Base-by-base conservation (phyloP, 2,113 vertebrate genomes). In the Hoplias malabaricus region DNA sequence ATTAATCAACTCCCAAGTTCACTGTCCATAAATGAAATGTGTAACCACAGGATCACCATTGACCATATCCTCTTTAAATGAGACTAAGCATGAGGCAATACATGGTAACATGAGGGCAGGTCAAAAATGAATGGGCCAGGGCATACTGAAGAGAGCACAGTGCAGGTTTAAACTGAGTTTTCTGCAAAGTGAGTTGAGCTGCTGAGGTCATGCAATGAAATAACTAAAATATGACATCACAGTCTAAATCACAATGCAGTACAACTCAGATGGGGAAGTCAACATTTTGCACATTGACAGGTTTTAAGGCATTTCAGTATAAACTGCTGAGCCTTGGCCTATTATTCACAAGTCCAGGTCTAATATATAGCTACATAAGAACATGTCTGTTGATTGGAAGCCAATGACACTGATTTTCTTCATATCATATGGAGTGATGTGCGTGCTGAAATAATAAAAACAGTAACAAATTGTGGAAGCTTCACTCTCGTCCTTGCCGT, bases 401-500 rank as follows among this genome's bases (percentile, higher is more conserved):
- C 42, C 19, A 68, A 43, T 59, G 48, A 68, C 53, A 65, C 31
- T 36, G 27, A 75, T 31, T 68, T 13, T 54, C 48, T 53, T 54
- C 38, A 23, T 36, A 54, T 61, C 54, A 69, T 25, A 61, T 61
- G 38, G n/a, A 31, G 21, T 9, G 16, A 40, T 14, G 33, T 42
- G 62, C 84, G 31, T 63, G 2, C 19, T 36, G 29, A 31, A 62
- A 33, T 33, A 62, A 19, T 33, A 34, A 19, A 57, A 56, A 25
- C 36, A 59, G 25, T 3, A 31, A 5, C 8, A 36, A 54, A 54
- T 19, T n/a, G 27, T 53, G 34, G 34, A 54, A 34, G 9, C 5
- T 38, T 57, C 56, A 72, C 71, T 76, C 36, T 40, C 38, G 69
- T 78, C 68, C 34, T 81, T 59, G 0, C 12, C 23, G 34, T 67